Base-by-base conservation (phyloP, 2,888 invertebrate genomes). In the Acrocera orbiculus region DNA sequence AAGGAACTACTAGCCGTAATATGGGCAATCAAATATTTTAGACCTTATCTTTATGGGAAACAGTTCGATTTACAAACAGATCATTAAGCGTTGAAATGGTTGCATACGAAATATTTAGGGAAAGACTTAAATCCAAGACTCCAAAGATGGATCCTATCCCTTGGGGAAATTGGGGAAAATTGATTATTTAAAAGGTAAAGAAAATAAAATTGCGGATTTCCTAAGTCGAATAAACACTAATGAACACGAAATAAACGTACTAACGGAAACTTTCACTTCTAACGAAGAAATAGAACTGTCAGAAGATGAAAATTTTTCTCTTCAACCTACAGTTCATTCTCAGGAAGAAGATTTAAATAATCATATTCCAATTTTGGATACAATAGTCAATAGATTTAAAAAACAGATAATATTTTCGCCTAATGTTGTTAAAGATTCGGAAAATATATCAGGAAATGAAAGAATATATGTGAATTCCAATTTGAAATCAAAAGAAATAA, bases 11-110 rank as follows among this genome's bases (percentile, higher is more conserved):
- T 52, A 27, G 44, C 42, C 1, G 46, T 53, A 5, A 43, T 52
- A 2, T 50, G 47, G 48, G 49, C 47, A 1, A 36, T 43, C 2
- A 51, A 53, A 42, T 47, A 53, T 34, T 56, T 53, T 23, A 33
- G 51, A 16, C 52, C 51, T 2, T 54, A 54, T n/a, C 15, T 56
- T 4, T 53, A 48, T 30, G 54, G 52, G 1, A 44, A 43, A 17
- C 46, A 35, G 29, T 42, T 42, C 24, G 27, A 38, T 26, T 7
- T 41, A 8, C 34, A 31, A 35, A 39, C 39, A 4, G 40, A 44
- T 30, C 41, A 40, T 23, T 39, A 43, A 31, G 38, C 40, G 17
- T 30, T 42, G 13, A 44, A 42, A 23, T 43, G 36, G 40, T 23
- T 40, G 6, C 36, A 37, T n/a, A 24, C 39, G 6, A 31, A 32